Base-by-base conservation (phyloP, 2,797 vertebrate genomes). In the Dendrocincla fuliginosa region DNA sequence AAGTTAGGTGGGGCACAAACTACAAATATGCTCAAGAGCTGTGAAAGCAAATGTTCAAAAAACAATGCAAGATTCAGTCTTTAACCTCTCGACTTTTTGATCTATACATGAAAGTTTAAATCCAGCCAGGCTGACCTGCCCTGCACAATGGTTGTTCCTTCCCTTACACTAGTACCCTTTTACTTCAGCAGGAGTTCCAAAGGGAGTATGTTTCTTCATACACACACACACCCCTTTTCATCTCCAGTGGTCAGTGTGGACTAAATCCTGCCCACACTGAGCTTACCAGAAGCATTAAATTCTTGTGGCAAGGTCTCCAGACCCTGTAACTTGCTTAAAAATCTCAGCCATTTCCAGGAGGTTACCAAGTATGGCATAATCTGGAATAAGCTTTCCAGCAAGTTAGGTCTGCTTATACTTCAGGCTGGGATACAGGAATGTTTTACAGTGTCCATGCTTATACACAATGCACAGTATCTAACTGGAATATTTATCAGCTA, bases 1-100 rank as follows among this genome's bases (percentile, higher is more conserved):
- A 96, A 94, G 39, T 93, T 96, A 96, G 95, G 95, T 95, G 95
- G 95, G 87, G 96, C 95, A 63, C 76, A 81, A 37, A 57, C 70
- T 88, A 83, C 93, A 68, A 86, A 91, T 76, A 32, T 30, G 25
- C 50, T 85, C 76, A 93, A 88, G 83, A 92, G 89, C 91, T 78
- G 76, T 57, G 89, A 93, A 95, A 87, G 76, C 85, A 88, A 95
- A 63, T 52, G 50, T 61, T 94, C 84, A 91, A 85, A 95, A 95
- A 92, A 96, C 95, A 96, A 87, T 89, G 50, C n/a, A 60, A 89
- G 87, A 92, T 55, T 46, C 68, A 91, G 82, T 87, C 79, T 96
- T 89, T 89, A 96, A 91, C 87, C 87, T 91, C 90, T 78, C 1
- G 0, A 87, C 91, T 89, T 95, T 92, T 94, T 92, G 61, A 94